Percentiles rank a stretch among this genome's conserved stretches.
These are phyloP conservation scores for Petrocephalus schoutedeni DNA, from an alignment of 2,797 vertebrate species.

Conservation along the genomic window DNA sequence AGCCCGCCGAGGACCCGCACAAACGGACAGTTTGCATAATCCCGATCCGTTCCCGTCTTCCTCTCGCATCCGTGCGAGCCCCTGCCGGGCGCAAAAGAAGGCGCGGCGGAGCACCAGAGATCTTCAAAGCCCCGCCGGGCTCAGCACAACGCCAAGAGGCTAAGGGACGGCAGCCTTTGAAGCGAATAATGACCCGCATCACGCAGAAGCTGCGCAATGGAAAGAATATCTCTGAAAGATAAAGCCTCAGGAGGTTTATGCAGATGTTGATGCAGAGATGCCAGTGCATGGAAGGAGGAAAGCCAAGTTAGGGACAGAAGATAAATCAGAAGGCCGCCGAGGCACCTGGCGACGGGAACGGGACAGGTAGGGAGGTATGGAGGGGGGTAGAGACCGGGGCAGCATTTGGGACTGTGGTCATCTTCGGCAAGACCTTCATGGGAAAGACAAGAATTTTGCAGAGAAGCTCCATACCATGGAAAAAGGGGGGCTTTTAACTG, in stretches of 20 bases:
- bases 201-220: neutral
- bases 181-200: conserved; percentile 9
- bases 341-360: neutral
- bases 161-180: conserved; percentile 12
- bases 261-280: neutral
- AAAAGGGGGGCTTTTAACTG: neutral
- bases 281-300: neutral
- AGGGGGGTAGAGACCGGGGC: conserved; percentile 21
- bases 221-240: neutral
- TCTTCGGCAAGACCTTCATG: neutral
- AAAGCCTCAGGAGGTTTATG: neutral
- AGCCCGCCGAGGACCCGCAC: neutral
- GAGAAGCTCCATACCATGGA: neutral
- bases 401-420: conserved; percentile 16
- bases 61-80: neutral
- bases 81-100: neutral
- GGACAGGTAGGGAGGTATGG: conserved; percentile 28
- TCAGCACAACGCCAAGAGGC: neutral
- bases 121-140: conserved; percentile 5
- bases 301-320: neutral
- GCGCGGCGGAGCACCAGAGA: neutral
- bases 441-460: neutral
- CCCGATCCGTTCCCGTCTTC: neutral
- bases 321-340: neutral
- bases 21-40: conserved; percentile 6